These are phyloP conservation scores for Sebastes flavidus DNA, from an alignment of 2,797 vertebrate genomes.

Conservation along the genomic window DNA sequence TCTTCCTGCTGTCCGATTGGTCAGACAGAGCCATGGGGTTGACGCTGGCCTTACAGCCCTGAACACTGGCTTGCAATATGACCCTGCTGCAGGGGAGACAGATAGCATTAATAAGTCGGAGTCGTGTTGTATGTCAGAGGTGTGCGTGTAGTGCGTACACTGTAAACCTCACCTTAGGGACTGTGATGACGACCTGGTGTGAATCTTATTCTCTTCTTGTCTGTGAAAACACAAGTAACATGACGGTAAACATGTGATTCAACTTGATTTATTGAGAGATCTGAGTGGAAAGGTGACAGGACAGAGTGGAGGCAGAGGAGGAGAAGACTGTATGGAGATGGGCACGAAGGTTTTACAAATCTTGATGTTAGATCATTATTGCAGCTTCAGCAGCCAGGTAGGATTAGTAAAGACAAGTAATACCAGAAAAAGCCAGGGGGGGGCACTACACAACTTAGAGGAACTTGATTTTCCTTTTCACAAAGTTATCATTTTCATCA, in stretches of 20 bases:
- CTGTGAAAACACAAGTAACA: conserved; percentile 69
- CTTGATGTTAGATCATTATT: conserved; percentile 21
- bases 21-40: conserved; percentile 85
- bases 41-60: conserved; percentile 85
- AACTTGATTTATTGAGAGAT: background rate
- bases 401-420: conserved; percentile 59
- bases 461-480: conserved; percentile 1
- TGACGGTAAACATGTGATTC: background rate
- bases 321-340: conserved; percentile 40
- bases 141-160: background rate
- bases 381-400: conserved; percentile 50
- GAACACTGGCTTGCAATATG: conserved; percentile 90
- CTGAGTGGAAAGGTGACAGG: background rate
- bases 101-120: background rate
- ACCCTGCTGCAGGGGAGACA: conserved; percentile 79
- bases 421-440: conserved; percentile 18
- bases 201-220: conserved; percentile 85
- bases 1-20: conserved; percentile 89
- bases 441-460: conserved; percentile 7
- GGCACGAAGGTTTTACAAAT: conserved; percentile 1
- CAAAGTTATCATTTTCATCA: background rate
- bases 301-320: conserved; percentile 21
- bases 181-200: conserved; percentile 81
- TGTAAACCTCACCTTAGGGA: conserved; percentile 73
- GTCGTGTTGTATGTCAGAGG: background rate